A percentile compares a stretch with the other conserved stretches of the same genome.
phyloP scores from a whole-genome alignment of 2,888 invertebrate genomes.

The Linyphia triangularis region DNA sequence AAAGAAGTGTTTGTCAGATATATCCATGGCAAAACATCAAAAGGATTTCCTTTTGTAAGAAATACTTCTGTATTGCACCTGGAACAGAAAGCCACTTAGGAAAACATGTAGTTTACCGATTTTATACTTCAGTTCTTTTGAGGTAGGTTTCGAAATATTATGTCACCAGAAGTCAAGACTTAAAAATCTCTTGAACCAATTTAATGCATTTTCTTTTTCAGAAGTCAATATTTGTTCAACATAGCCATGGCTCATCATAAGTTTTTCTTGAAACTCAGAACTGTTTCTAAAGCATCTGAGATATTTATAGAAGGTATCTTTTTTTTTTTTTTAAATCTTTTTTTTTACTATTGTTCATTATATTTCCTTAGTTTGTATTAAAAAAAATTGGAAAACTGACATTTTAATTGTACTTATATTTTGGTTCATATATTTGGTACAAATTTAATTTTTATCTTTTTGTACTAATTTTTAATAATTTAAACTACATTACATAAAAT shows the following conservation, averaged over 20 bases:
- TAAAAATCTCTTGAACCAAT: no score
- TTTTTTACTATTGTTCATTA: background rate
- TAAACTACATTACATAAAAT: no score
- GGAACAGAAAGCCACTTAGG: conserved; percentile 65
- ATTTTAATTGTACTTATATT: background rate
- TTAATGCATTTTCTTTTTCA: conserved; percentile 8
- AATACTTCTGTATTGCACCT: conserved; percentile 72
- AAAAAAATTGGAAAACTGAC: background rate
- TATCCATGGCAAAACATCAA: conserved; percentile 74
- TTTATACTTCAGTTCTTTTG: conserved; percentile 53
- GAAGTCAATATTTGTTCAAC: conserved; percentile 74
- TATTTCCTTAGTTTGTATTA: background rate
- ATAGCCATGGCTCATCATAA: conserved; percentile 75
- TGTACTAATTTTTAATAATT: background rate
- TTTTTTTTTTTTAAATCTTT: background rate
- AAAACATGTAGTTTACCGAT: conserved; percentile 68
- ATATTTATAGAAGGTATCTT: conserved; percentile 66
- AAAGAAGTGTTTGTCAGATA: conserved; percentile 57
- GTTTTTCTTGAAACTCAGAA: conserved; percentile 68
- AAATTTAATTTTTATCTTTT: no score
- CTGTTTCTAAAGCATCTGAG: conserved; percentile 68
- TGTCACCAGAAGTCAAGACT: no score
- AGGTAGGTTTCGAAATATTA: conserved; percentile 60
- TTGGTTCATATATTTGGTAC: background rate
- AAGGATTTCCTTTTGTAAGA: conserved; percentile 73